Evolutionary conservation across 2,888 invertebrate species (phyloP), one percentile per base, ranked within the genome.

Genomic region (Amphipyra berbera): DNA sequence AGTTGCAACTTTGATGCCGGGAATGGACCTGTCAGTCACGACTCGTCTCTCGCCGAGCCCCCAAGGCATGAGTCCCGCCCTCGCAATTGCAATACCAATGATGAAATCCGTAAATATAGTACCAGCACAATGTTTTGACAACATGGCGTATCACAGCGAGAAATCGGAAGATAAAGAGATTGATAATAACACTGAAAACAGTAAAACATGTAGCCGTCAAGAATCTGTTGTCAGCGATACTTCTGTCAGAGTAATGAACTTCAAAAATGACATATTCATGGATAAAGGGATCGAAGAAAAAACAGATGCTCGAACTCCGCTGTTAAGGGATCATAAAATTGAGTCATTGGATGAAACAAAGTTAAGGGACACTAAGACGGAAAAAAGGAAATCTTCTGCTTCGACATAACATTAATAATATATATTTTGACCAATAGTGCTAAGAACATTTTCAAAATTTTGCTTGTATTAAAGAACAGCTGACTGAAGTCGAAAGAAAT

Each of bases 1-100:
- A 95, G 95, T 95, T 86, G 93, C 94, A 85, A 92, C 91, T 84
- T 82, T 95, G 86, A 95, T 95, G 92, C 94, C 95, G 40, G 95
- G 95, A 62, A 93, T 96, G 88, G 96, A 96, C 83, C 91, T 96
- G 79, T 95, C 96, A 66, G 96, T 96, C 77, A 95, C 96, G 62
- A 95, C 96, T 68, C 96, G 96, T 69, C 93, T 97, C 68, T 96
- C 96, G 73, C 96, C 96, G 59, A 96, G 96, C 88, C 96, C 96
- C 62, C 94, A 96, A 67, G 96, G 96, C 78, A 95, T 96, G 88
- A 96, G 96, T 83, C 96, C 96, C 59, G 96, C 96, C 44, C 88
- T 96, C 53, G 95, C 96, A 50, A 96, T 96, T 83, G 96, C 96
- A 61, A 85, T 96, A 68, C 95, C 96, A 61, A 96, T 96, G 93